Conservation (phyloP, 1,140 invertebrate genomes). For the Stegodyphus dumicola region DNA sequence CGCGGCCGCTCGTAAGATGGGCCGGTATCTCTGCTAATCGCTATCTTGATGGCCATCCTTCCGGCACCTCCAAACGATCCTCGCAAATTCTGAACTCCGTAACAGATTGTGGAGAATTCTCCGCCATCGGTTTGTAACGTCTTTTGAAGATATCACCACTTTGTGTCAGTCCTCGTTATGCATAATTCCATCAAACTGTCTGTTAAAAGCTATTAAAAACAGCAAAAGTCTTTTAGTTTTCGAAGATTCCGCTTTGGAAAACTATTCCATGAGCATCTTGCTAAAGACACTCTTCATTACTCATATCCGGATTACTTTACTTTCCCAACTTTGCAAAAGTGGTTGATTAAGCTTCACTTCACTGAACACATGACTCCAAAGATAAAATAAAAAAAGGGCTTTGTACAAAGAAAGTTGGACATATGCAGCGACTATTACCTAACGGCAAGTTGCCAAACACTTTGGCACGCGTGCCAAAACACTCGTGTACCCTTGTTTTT, state of each 20-base stretch:
- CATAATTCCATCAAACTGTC: no score
- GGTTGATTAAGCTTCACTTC: not conserved
- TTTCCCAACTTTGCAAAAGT: not conserved
- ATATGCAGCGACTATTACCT: conserved; percentile 7
- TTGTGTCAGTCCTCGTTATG: no score
- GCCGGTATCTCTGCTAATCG: not conserved
- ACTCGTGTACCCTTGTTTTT: conserved; percentile 25
- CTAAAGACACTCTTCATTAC: not conserved
- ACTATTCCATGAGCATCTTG: not conserved
- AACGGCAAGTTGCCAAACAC: conserved; percentile 45
- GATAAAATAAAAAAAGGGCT: not conserved
- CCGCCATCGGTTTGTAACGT: not conserved
- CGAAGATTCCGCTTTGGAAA: no score
- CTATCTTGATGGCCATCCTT: not conserved
- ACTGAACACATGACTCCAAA: not conserved
- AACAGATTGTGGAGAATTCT: not conserved
- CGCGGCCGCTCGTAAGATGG: no score
- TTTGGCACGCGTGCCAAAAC: conserved; percentile 41
- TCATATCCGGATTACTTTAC: not conserved
- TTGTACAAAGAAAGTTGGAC: not conserved
- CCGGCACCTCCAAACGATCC: not conserved
- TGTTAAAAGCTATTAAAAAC: no score
- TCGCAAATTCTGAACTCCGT: not conserved
- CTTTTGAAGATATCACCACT: no score
- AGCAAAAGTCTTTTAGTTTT: no score